Base-by-base conservation (phyloP, 2,113 vertebrate genomes). In the Scophthalmus maximus region DNA sequence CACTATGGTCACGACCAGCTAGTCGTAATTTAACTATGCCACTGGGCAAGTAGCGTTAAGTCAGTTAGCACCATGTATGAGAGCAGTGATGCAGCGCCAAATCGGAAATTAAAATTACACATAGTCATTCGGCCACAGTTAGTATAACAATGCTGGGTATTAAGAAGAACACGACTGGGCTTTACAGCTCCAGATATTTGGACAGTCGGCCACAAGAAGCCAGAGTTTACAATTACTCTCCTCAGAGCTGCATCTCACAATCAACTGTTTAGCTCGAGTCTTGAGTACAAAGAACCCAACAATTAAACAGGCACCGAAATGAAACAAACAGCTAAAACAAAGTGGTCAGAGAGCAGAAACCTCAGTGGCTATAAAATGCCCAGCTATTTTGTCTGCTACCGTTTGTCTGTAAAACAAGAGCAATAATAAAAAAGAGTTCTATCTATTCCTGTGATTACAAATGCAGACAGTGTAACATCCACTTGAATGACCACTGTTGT, bases 301-400 rank as follows among this genome's bases (percentile, higher is more conserved):
- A 46, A 26, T 12, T 27, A 38, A 50, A 69, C 26, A 36, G 23
- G 30, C 36, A 58, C 29, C 34, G 11, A 52, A 51, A 32, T 26
- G 14, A 20, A 49, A 30, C n/a, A 11, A 26, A 8, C 36, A 15
- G 7, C 34, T 68, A 62, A n/a, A 55, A 46, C 22, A 56, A 51
- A 53, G 49, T 2, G 66, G 66, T 15, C 40, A 4, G 30, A 42
- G 18, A 29, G 36, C 47, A 66, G 61, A 44, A 36, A 47, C 49
- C 38, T 60, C 29, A 55, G 22, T 66, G 57, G 26, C 49, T 50
- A 56, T 29, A 20, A 34, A 55, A 26, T 32, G 15, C 47, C 55
- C 49, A 6, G 62, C 23, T 44, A 34, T 72, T 67, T 57, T 68
- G 67, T 68, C 61, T 56, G 25, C 15, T 29, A 6, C 14, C n/a